These are phyloP conservation scores for Hydractinia echinata DNA, from an alignment of 30 jellyfish, hydroid and myxozoan species.

Conservation along the genomic window DNA sequence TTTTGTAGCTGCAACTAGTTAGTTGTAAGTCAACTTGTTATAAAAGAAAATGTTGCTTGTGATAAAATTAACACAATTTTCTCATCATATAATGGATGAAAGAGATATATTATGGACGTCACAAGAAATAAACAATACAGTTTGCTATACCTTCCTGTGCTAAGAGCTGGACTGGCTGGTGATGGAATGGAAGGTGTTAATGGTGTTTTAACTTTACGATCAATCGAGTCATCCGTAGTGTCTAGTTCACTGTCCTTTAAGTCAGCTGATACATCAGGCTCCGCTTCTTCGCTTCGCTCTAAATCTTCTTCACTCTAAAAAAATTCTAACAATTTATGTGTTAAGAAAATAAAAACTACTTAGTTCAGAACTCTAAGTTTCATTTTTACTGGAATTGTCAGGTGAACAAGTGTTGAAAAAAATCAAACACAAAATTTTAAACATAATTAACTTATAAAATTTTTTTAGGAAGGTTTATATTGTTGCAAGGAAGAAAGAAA, in stretches of 20 bases:
- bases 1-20: too few relatives aligned
- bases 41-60: too few relatives aligned
- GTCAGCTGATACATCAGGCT: slow-evolving; percentile 19
- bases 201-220: slow-evolving; percentile 32
- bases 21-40: too few relatives aligned
- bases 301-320: slow-evolving; percentile 33
- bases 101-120: background rate
- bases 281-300: slow-evolving; percentile 15
- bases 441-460: too few relatives aligned
- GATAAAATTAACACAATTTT: background rate
- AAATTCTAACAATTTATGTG: background rate
- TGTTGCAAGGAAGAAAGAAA: too few relatives aligned
- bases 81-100: background rate
- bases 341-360: too few relatives aligned
- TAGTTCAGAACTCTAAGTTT: too few relatives aligned
- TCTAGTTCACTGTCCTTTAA: slow-evolving; percentile 17
- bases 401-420: too few relatives aligned
- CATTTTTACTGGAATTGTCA: too few relatives aligned
- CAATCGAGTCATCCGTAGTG: slow-evolving; percentile 8
- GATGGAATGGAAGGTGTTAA: slow-evolving; percentile 77
- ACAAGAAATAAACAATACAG: background rate
- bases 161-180: slow-evolving; percentile 96
- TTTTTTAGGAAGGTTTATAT: too few relatives aligned
- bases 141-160: slow-evolving; percentile 78
- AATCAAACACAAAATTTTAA: too few relatives aligned